phyloP scores from a whole-genome alignment of 2,888 invertebrate genomes.

The Mesorhabditis belari region DNA sequence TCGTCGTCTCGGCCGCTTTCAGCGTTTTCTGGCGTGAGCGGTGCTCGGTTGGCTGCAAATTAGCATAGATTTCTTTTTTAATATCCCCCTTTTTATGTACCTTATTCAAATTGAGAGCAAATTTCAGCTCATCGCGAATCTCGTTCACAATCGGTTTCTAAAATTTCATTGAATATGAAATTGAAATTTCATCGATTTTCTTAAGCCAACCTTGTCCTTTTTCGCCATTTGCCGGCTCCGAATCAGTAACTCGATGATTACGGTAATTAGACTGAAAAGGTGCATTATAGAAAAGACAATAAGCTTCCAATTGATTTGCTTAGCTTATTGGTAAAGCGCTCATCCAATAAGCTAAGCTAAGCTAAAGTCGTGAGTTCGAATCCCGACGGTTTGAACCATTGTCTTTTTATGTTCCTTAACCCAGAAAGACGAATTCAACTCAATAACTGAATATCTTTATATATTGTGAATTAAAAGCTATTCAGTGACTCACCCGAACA shows the following conservation, averaged over 20 bases:
- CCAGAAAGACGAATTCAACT: slow-evolving; percentile 67
- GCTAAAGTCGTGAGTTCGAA: too few relatives aligned
- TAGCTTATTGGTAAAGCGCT: too few relatives aligned
- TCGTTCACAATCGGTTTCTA: slow-evolving; percentile 30
- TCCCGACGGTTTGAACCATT: too few relatives aligned
- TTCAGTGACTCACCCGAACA: slow-evolving; percentile 63
- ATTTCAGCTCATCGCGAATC: slow-evolving; percentile 31
- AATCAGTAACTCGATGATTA: slow-evolving; percentile 41
- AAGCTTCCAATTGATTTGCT: too few relatives aligned
- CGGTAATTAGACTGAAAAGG: slow-evolving; percentile 19
- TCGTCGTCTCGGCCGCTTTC: not conserved
- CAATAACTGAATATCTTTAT: too few relatives aligned
- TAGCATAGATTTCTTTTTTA: not conserved
- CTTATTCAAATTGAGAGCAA: slow-evolving; percentile 36
- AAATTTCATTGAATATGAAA: not conserved
- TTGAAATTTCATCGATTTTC: too few relatives aligned
- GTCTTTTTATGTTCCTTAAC: slow-evolving; percentile 78
- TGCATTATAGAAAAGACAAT: too few relatives aligned
- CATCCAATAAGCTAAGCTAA: too few relatives aligned
- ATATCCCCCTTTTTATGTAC: slow-evolving; percentile 4
- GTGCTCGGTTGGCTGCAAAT: slow-evolving; percentile 11
- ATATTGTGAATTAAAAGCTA: not conserved
- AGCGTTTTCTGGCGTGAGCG: slow-evolving; percentile 8
- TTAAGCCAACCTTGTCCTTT: slow-evolving; percentile 34
- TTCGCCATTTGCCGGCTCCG: slow-evolving; percentile 35